These are phyloP conservation scores for Auanema freiburgensis DNA, from an alignment of 2,888 invertebrate species.

Conservation along the genomic window DNA sequence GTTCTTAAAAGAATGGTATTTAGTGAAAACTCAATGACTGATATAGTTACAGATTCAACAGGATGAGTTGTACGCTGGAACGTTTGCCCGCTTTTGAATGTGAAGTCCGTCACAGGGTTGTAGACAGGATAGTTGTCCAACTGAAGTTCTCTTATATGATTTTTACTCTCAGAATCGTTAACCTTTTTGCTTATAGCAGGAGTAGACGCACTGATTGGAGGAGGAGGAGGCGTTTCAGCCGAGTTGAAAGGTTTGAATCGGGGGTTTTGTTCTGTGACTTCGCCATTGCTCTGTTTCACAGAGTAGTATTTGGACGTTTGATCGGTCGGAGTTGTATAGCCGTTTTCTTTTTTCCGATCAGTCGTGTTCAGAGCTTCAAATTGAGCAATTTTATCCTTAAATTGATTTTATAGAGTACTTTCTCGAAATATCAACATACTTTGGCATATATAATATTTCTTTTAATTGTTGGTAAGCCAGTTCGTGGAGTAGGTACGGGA, in stretches of 20 bases:
- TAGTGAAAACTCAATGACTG: too few species aligned
- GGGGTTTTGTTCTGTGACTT: neutral
- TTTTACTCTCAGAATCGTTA: too few species aligned
- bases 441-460: conserved; percentile 42
- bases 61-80: conserved; percentile 42
- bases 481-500: conserved; percentile 15
- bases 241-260: conserved; percentile 16
- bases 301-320: conserved; percentile 7
- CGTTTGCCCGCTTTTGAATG: conserved; percentile 33
- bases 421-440: conserved; percentile 1
- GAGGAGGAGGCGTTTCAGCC: neutral
- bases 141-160: conserved; percentile 12
- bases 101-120: conserved; percentile 39
- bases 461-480: conserved; percentile 27
- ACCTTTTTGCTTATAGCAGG: neutral
- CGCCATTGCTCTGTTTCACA: conserved; percentile 7
- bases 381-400: conserved; percentile 30
- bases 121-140: conserved; percentile 40
- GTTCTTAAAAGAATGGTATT: conserved; percentile 27
- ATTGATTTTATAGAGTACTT: too few species aligned
- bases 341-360: conserved; percentile 16
- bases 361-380: conserved; percentile 40
- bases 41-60: conserved; percentile 34
- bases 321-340: neutral
- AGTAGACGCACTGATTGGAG: conserved; percentile 8